phyloP scores from a whole-genome alignment of 2,113 vertebrate genomes.

The Solea solea region DNA sequence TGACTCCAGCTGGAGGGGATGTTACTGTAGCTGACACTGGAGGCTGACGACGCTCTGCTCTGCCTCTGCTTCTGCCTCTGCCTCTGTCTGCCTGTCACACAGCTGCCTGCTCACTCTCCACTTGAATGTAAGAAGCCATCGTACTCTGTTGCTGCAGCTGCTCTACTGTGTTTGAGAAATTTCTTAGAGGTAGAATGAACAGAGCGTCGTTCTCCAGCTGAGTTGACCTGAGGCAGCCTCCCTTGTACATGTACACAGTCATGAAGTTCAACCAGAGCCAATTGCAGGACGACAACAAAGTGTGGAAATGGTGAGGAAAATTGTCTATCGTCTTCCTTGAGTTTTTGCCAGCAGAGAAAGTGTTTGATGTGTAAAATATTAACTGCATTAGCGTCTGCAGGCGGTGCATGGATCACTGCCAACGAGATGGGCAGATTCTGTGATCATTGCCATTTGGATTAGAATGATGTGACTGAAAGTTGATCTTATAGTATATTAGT shows the following conservation, averaged over 20 bases:
- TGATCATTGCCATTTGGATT: no score
- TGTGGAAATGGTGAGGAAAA: constrained; percentile 76
- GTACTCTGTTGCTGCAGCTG: not conserved
- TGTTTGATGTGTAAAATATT: constrained; percentile 14
- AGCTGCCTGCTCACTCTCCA: not conserved
- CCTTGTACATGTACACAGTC: constrained; percentile 56
- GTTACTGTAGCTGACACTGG: constrained; percentile 3
- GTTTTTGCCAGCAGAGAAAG: not conserved
- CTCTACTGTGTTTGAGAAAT: constrained; percentile 18
- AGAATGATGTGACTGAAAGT: no score
- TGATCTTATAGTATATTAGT: no score
- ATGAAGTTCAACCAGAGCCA: constrained; percentile 74
- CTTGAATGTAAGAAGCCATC: not conserved
- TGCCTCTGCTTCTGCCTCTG: not conserved
- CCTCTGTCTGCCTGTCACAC: constrained; percentile 4
- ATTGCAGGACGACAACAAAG: constrained; percentile 60
- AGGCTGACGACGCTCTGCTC: no score
- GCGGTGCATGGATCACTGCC: not conserved
- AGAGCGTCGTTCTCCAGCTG: constrained; percentile 26
- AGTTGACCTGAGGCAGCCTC: constrained; percentile 27
- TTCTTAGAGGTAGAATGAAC: constrained; percentile 31
- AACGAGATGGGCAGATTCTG: no score
- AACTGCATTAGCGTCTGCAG: not conserved
- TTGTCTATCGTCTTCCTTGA: constrained; percentile 2
- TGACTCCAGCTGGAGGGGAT: constrained; percentile 15